Evolutionary conservation across 2,888 invertebrate species (phyloP).

Genomic region (Lycophotia porphyrea): DNA sequence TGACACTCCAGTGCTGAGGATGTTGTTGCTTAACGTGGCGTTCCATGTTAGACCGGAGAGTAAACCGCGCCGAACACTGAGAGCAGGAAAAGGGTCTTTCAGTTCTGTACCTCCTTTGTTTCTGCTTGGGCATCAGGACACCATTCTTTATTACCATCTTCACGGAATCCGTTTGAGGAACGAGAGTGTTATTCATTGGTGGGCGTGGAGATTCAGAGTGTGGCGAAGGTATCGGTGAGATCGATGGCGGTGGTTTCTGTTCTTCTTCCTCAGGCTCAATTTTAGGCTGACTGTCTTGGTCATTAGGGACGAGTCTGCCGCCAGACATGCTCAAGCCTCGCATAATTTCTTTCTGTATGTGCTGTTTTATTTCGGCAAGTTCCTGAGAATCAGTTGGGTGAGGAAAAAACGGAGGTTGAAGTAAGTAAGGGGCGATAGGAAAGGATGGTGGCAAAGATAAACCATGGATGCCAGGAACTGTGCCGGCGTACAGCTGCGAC

Average conservation of each 20-base stretch:
- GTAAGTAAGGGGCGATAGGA: slow-evolving; percentile 89
- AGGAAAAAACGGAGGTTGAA: slow-evolving; percentile 90
- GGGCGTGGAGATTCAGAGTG: slow-evolving; percentile 88
- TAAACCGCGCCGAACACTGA: slow-evolving; percentile 97
- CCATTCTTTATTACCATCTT: slow-evolving; percentile 98
- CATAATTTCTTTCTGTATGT: slow-evolving; percentile 92
- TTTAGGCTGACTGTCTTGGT: slow-evolving; percentile 81
- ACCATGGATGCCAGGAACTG: slow-evolving; percentile 89
- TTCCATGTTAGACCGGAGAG: slow-evolving; percentile 98
- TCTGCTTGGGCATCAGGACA: slow-evolving; percentile 97
- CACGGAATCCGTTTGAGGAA: slow-evolving; percentile 91
- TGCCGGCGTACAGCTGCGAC: slow-evolving; percentile 91
- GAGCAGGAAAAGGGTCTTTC: slow-evolving; percentile 97
- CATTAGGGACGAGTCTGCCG: slow-evolving; percentile 90
- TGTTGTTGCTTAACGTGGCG: slow-evolving; percentile 98
- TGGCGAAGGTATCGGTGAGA: slow-evolving; percentile 85
- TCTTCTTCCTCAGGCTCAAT: slow-evolving; percentile 90
- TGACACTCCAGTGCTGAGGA: slow-evolving; percentile 96
- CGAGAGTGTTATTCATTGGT: slow-evolving; percentile 84
- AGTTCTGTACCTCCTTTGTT: slow-evolving; percentile 96
- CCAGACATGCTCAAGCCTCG: slow-evolving; percentile 92
- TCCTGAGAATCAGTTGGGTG: slow-evolving; percentile 91
- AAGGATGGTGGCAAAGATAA: slow-evolving; percentile 90
- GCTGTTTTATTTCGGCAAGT: slow-evolving; percentile 92
- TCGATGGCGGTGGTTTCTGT: slow-evolving; percentile 85